A percentile compares a stretch with the other conserved stretches of the same genome.
Conservation (phyloP, 2,888 invertebrate genomes). For the Copidosoma aretas region DNA sequence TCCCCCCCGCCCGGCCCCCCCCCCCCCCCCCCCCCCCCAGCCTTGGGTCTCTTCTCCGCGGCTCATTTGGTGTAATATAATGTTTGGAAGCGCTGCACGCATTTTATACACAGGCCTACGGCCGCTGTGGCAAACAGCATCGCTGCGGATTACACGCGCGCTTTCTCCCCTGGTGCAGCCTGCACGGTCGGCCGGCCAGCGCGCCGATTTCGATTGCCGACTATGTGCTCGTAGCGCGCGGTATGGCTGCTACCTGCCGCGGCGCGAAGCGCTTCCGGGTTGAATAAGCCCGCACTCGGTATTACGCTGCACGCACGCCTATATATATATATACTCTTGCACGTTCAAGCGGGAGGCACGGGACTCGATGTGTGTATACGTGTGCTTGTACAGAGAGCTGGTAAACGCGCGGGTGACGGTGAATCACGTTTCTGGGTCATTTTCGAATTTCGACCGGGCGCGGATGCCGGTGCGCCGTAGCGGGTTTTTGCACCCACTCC, state of each 20-base stretch:
- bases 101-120: neutral
- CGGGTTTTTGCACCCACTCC: too few species aligned
- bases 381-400: too few species aligned
- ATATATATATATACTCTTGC: too few species aligned
- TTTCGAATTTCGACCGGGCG: slow-evolving; percentile 8
- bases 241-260: neutral
- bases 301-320: neutral
- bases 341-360: neutral
- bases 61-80: too few species aligned
- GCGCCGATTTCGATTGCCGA: slow-evolving; percentile 39
- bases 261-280: slow-evolving; percentile 28
- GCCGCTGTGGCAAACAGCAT: slow-evolving; percentile 10
- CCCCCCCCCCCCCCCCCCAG: too few species aligned
- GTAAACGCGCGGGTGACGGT: too few species aligned
- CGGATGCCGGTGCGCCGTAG: too few species aligned
- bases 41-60: slow-evolving; percentile 19
- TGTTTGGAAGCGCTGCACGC: too few species aligned
- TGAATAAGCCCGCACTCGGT: slow-evolving; percentile 20
- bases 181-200: slow-evolving; percentile 27
- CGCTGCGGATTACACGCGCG: neutral
- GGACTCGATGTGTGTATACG: slow-evolving; percentile 1
- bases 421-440: slow-evolving; percentile 22
- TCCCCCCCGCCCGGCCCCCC: too few species aligned
- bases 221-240: neutral
- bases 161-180: slow-evolving; percentile 28